Evolutionary conservation across 1,140 invertebrate genomes (phyloP).

Genomic region (Notospermus geniculatus): DNA sequence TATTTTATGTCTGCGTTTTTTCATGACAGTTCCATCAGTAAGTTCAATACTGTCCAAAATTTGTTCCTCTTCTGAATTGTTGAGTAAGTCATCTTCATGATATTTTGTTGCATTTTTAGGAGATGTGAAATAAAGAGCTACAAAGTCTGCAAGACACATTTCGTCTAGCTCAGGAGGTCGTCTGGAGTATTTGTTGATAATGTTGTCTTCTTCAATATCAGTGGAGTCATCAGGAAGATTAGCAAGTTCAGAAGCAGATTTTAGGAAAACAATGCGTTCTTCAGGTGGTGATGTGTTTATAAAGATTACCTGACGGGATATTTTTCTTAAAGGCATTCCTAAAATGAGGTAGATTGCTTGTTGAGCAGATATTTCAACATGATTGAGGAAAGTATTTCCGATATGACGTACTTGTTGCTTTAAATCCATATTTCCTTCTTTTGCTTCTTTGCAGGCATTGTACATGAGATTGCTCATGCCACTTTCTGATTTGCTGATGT

Average conservation of each 20-base stretch:
- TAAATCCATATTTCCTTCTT: conserved; percentile 23
- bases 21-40: too few relatives aligned
- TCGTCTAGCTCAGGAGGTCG: neutral
- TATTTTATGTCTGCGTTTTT: too few relatives aligned
- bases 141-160: conserved; percentile 5
- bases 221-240: neutral
- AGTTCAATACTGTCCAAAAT: too few relatives aligned
- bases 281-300: conserved; percentile 27
- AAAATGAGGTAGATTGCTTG: conserved; percentile 22
- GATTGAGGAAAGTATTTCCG: conserved; percentile 26
- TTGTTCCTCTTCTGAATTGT: too few relatives aligned
- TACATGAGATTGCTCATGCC: conserved; percentile 17
- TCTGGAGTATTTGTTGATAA: neutral
- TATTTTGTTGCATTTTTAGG: neutral
- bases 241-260: conserved; percentile 9
- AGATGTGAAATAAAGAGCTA: neutral
- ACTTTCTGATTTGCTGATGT: conserved; percentile 28
- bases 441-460: conserved; percentile 23
- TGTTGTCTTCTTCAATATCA: neutral
- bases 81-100: too few relatives aligned
- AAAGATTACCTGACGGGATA: conserved; percentile 21
- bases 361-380: conserved; percentile 26
- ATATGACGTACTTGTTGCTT: conserved; percentile 23
- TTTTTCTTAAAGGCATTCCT: conserved; percentile 26
- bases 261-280: conserved; percentile 20